Conservation (phyloP, 1,140 invertebrate species). For the Neoseiulus cucumeris region DNA sequence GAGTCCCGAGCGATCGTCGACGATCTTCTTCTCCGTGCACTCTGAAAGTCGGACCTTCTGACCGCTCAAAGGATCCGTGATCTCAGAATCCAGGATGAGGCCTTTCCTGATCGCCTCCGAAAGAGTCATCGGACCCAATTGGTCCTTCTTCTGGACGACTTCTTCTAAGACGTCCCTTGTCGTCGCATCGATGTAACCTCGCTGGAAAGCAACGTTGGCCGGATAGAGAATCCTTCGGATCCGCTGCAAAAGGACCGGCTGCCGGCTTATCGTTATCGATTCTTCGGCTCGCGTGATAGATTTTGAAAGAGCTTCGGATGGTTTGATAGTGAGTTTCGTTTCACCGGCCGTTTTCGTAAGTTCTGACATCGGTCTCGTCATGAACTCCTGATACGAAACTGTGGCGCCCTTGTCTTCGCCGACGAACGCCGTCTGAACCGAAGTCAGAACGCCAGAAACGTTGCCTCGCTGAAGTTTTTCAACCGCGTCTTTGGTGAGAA, state of each 20-base stretch:
- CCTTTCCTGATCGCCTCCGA: constrained; percentile 52
- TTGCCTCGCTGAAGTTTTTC: constrained; percentile 23
- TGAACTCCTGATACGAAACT: not conserved
- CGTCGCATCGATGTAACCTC: constrained; percentile 47
- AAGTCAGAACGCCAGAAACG: constrained; percentile 13
- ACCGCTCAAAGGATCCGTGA: constrained; percentile 60
- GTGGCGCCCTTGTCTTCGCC: not conserved
- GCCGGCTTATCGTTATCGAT: not conserved
- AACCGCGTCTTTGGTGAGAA: constrained; percentile 49
- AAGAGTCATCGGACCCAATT: constrained; percentile 38
- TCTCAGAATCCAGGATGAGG: constrained; percentile 47
- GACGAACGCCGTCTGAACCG: not conserved
- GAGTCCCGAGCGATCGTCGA: constrained; percentile 54
- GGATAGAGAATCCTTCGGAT: constrained; percentile 49
- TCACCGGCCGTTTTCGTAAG: constrained; percentile 14
- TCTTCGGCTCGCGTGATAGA: not conserved
- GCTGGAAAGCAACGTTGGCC: constrained; percentile 42
- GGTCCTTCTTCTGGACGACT: constrained; percentile 34
- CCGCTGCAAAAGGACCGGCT: constrained; percentile 49
- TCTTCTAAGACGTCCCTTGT: constrained; percentile 46
- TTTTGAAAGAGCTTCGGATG: not conserved
- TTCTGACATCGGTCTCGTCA: constrained; percentile 11
- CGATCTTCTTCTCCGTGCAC: constrained; percentile 57
- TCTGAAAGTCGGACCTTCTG: constrained; percentile 54
- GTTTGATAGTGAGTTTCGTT: constrained; percentile 11